Base-by-base conservation (phyloP, 1,140 invertebrate species). In the Drosophila virilis region DNA sequence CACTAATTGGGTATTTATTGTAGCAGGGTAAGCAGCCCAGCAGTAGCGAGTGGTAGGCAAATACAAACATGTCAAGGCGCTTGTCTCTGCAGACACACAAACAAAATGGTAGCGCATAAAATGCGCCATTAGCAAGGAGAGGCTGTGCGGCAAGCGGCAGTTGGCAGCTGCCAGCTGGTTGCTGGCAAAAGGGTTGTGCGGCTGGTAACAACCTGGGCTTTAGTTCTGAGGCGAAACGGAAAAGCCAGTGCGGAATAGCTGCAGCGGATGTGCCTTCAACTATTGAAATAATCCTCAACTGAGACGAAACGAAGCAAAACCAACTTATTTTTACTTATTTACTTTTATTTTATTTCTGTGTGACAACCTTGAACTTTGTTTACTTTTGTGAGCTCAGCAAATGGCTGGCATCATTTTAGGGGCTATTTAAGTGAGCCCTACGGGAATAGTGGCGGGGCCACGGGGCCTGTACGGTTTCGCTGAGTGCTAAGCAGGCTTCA, bases 1-100 rank as follows among this genome's bases (percentile, higher is more conserved):
- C 64, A 89, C 84, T 89, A 88, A 88, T 89, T 89, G 77, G 80
- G 78, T 84, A 86, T 86, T 82, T 84, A 81, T 90, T 73, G 80
- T 54, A 38, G 59, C 17, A n/a, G 32, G 48, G 43, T 35, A 7
- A 51, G 22, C 33, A 17, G 7, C 38, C 38, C 32, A 48, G 15
- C n/a, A 78, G 59, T 48, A 37, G 74, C 12, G 55, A 28, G 40
- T 45, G 55, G 17, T 42, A 65, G 55, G 54, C 43, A 48, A 48
- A 46, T 13, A 48, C 43, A 48, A 82, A 83, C 80, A 82, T 78
- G 80, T 82, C 80, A 74, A 74, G 77, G 67, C 77, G 67, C 66
- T 68, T 72, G 57, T 58, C 42, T 59, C 28, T 35, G 57, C 78
- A 78, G 83, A 82, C 71, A 81, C 69, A 85, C 70, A 78, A 76